Evolutionary conservation across 2,797 vertebrate species (phyloP), one percentile per base, ranked within the genome.

Genomic region (Sternotherus odoratus): DNA sequence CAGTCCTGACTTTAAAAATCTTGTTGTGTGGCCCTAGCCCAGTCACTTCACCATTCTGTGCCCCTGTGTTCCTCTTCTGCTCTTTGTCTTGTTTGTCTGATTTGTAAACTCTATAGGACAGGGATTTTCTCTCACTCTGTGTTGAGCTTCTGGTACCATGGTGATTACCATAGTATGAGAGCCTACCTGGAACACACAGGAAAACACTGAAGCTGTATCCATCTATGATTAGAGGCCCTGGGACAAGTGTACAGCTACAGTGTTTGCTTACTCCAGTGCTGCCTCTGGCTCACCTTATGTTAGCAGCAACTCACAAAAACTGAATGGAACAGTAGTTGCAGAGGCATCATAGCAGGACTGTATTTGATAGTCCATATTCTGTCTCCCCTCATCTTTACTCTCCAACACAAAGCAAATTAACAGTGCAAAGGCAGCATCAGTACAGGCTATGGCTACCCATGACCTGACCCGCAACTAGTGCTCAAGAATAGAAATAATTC

Each of bases 81-180:
- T 57, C 79, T 89, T 87, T 12, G 16, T 2, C 4, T 85, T 54
- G 0, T 74, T 17, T 81, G 77, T 39, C 5, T 57, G 51, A 6
- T 3, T 33, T 4, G 1, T 54, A 39, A 28, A 28, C 72, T 5
- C 26, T 0, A 0, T 43, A 12, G 24, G 39, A 13, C 39, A 74
- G 24, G 69, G 69, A 9, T 39, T 46, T 46, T 46, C 33, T 82
- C 69, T 94, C 56, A 23, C 10, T 77, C 49, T 89, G 15, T n/a
- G 26, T 12, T 53, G 2, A 16, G 6, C 21, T 53, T 91, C 82
- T 79, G 1, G 6, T 83, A 6, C 3, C 66, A 0, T 36, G 2
- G 1, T 69, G 43, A 60, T 66, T 6, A 77, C 77, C 0, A 30
- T 3, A 39, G 5, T 83, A 21, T 93, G 28, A 2, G 3, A 33